phyloP scores from a whole-genome alignment of 2,797 vertebrate genomes.

The Phyllotis vaccarum region DNA sequence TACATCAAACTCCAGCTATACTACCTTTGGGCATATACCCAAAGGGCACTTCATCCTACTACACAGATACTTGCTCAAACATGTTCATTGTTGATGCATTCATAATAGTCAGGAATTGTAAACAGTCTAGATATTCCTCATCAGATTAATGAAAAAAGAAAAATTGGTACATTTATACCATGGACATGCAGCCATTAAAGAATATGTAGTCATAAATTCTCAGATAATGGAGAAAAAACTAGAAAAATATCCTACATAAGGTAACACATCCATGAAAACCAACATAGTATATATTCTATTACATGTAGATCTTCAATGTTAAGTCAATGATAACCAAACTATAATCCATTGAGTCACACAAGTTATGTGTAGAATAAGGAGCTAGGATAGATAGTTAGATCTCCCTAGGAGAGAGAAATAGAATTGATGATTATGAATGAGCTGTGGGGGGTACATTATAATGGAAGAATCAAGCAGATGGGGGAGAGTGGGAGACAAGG shows the following conservation, averaged over 20 bases:
- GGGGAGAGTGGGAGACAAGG: not conserved
- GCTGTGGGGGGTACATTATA: not conserved
- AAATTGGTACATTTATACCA: not conserved
- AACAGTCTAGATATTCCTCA: not conserved
- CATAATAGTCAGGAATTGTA: not conserved
- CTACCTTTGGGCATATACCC: not conserved
- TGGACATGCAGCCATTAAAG: not conserved
- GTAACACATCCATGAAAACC: not conserved
- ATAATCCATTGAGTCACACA: not conserved
- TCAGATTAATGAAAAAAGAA: not conserved
- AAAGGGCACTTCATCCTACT: not conserved
- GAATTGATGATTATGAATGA: not conserved
- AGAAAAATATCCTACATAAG: not conserved
- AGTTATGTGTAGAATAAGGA: not conserved
- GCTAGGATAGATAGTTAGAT: not conserved
- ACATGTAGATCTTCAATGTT: not conserved
- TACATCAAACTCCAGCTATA: not conserved
- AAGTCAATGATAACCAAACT: not conserved
- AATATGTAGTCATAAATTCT: not conserved
- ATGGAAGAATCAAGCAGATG: not conserved
- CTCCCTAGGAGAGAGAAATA: not conserved
- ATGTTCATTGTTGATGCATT: not conserved
- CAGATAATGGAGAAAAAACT: not conserved
- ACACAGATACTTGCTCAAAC: not conserved
- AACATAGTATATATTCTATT: not conserved